Base-by-base conservation (phyloP, 1,140 invertebrate species). In the Physella acuta region DNA sequence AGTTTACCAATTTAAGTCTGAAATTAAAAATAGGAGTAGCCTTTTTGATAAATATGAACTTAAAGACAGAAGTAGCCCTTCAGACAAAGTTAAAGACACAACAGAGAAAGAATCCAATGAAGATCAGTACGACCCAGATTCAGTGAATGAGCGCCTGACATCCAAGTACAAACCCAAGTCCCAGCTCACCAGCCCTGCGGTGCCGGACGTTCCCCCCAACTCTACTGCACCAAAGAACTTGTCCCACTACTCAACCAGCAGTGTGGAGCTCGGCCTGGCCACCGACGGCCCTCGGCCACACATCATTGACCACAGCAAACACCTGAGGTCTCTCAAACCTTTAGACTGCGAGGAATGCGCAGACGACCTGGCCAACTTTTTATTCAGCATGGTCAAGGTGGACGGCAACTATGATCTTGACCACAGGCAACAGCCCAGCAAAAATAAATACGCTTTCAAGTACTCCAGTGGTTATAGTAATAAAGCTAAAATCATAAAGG, bases 241-340 rank as follows among this genome's bases (percentile, higher is more conserved):
- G 28, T 30, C 53, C 24, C 24, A 24, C 5, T 30, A 52, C 44
- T 4, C 33, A 33, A 59, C 26, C 31, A 51, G 31, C 59, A 68
- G 59, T 44, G 37, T 59, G 8, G 59, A 52, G 28, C 26, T 59
- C 24, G 65, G 66, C 16, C 53, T 72, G 39, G 17, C 71, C 8
- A 72, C 66, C 20, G 71, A 72, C 37, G 71, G 71, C 2, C 52
- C 71, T 0, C 51, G 67, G n/a, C 71, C 71, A 8, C 53, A 61
- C 34, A 49, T 72, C 53, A 69, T 72, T 56, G 62, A 68, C 61
- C 71, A 72, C 62, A 36, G 51, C 8, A 14, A 26, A 8, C 71
- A 72, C 39, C 17, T 24, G 3, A 17, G 31, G n/a, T 0, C 49
- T 2, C 49, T 24, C 28, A 34, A 63, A 30, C 71, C 71, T 31